Evolutionary conservation across 2,797 vertebrate species (phyloP).

Genomic region (Miichthys miiuy): DNA sequence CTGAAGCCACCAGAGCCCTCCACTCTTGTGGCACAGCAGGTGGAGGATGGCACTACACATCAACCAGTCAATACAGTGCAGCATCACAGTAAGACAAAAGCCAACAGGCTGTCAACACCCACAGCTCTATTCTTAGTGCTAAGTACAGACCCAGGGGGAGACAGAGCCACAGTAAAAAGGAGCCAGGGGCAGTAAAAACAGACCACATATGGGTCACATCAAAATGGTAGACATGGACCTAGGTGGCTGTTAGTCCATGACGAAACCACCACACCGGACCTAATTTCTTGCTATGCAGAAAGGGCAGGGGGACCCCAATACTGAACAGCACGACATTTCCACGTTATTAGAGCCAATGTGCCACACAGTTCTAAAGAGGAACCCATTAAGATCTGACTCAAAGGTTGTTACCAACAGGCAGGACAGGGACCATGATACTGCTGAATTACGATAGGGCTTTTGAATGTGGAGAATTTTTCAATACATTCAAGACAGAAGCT

Average conservation of each 20-base stretch:
- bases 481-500: background rate
- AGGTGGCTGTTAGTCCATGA: constrained; percentile 49
- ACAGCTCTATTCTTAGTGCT: constrained; percentile 63
- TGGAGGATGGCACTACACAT: constrained; percentile 41
- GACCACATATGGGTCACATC: constrained; percentile 63
- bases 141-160: constrained; percentile 48
- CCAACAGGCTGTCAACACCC: constrained; percentile 62
- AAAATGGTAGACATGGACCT: constrained; percentile 53
- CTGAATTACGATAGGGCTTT: background rate
- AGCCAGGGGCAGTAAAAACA: constrained; percentile 61
- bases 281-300: constrained; percentile 36
- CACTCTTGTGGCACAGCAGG: constrained; percentile 34
- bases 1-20: constrained; percentile 22
- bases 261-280: constrained; percentile 48
- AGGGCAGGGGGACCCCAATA: constrained; percentile 11
- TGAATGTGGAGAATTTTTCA: background rate
- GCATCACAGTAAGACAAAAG: constrained; percentile 49
- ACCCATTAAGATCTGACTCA: background rate
- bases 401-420: background rate
- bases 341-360: constrained; percentile 9
- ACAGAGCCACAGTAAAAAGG: constrained; percentile 54
- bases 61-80: constrained; percentile 44
- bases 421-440: background rate
- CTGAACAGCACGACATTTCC: constrained; percentile 27
- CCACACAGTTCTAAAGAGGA: background rate